Evolutionary conservation across 2,797 vertebrate genomes (phyloP), one percentile per base, ranked within the genome.

Genomic region (Rhynchotus rufescens): DNA sequence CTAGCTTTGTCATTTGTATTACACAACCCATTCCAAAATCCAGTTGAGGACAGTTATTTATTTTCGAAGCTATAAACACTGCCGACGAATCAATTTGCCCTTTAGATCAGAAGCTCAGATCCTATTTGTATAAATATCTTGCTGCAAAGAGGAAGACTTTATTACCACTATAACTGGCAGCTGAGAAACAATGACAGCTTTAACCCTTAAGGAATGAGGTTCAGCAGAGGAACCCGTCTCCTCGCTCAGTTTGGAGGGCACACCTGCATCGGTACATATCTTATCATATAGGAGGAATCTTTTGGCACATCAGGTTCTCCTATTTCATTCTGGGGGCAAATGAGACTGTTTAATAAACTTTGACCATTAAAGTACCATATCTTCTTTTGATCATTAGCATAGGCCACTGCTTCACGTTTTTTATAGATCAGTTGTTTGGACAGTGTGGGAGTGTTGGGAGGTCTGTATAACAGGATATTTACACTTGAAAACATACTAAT

Each of bases 381-480:
- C 88, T 93, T 83, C 92, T 91, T 96, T 95, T 97, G 95, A 96
- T 96, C 95, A 84, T 82, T 89, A 93, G 89, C 93, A 93, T 88
- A 93, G 88, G 88, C 89, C 80, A 62, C 90, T 80, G 81, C 38
- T 67, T 45, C 76, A 52, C 88, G 92, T 81, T 96, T 95, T 95
- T 86, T 89, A 93, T 88, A 96, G 80, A 94, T 92, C 80, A 78
- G 89, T 94, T 96, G 95, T 94, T 96, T 96, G 90, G 91, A 95
- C 84, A 95, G 90, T 61, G 88, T 93, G 85, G 95, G 95, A 96
- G 94, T 86, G 74, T 92, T 89, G 3, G 51, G 68, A 92, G 88
- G 93, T 66, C 84, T 93, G 85, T 84, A 65, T 94, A 95, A 94
- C 94, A 96, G 95, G 94, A 95, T 96, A 97, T 97, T 96, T 96